Evolutionary conservation across 2,888 invertebrate genomes (phyloP), one percentile per base, ranked within the genome.

Genomic region (Melanophora roralis): DNA sequence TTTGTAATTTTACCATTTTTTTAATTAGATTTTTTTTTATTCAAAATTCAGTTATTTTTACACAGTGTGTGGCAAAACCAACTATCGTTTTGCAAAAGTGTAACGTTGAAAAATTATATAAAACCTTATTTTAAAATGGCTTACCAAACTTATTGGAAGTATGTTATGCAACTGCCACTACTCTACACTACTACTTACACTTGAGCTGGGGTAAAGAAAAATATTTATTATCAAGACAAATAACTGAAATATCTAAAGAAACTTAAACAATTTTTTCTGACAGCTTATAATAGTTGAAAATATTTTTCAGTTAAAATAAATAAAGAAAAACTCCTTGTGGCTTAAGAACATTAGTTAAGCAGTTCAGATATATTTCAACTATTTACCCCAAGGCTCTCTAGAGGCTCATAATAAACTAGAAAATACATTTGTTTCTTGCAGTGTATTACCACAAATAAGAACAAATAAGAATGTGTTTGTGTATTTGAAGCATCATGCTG

Each of bases 381-480:
- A 51, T 62, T 47, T 62, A 68, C 68, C 75, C 36, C 75, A 68
- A 62, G 36, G 36, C 53, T 62, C 60, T 68, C 60, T 14, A 62
- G 68, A 75, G 60, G 62, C 60, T 68, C 53, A 36, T 55, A 60
- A 14, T 32, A 40, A 60, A 49, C n/a, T 16, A 59, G 47, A 19
- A 68, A 6, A 65, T 19, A 45, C 14, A 43, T 16, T 16, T 45
- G 19, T 45, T 45, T 45, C 9, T 19, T 45, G 2, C 9, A 21
- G 45, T 45, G 19, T 45, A 45, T 6, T 7, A 8, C n/a, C 43
- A 14, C 43, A 43, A 43, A 43, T 43, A 43, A 14, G 43, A 14
- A 43, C 36, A 36, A 34, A 34, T 4, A 8, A 34, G 34, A 8
- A 8, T 11, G 36, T 36, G 11, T 2, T 9, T 36, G 11, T 36